Evolutionary conservation across 2,113 vertebrate genomes (phyloP), one percentile per base, ranked within the genome.

Genomic region (Phainopepla nitens): DNA sequence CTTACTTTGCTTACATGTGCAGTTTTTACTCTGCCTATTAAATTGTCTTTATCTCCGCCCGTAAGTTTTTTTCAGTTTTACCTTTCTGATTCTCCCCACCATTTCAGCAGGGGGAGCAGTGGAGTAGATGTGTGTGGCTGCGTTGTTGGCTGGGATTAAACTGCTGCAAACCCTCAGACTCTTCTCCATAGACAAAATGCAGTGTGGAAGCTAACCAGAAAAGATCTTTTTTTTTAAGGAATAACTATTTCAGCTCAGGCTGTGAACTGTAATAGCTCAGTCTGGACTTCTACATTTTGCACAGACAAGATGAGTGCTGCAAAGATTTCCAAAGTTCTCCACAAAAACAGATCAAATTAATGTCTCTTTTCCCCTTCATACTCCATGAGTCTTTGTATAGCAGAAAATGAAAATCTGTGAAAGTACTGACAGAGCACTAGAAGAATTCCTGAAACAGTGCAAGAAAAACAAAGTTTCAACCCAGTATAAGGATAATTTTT

Each of bases 261-360:
- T 87, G 39, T 90, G 71, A 83, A 89, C 27, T 87, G 8, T 62
- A 92, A 91, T 93, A 76, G 35, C 22, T 91, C 64, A 88, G 42
- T 60, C 53, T 89, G n/a, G 20, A 51, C 29, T 53, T 29, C 70
- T 57, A 50, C 51, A 66, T 56, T 95, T 94, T 92, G 75, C 82
- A 84, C 78, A 94, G 61, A 57, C 25, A 95, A 64, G 24, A 85
- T 36, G 25, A 89, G 36, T 77, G 8, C 65, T 49, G 53, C 89
- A 83, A 96, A 95, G n/a, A 25, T 81, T 94, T 94, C 66, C 53
- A 27, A 86, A 93, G 35, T 77, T 87, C 61, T 35, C 68, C 60
- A 80, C 44, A 93, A 94, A 97, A 97, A 41, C 51, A 82, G 83
- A 49, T 76, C 41, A 76, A 94, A 91, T 51, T 96, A 86, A 15